Percentiles rank a stretch among this genome's conserved stretches.
Evolutionary conservation across 2,888 invertebrate species (phyloP).

Genomic region (Agonopterix heracliana): DNA sequence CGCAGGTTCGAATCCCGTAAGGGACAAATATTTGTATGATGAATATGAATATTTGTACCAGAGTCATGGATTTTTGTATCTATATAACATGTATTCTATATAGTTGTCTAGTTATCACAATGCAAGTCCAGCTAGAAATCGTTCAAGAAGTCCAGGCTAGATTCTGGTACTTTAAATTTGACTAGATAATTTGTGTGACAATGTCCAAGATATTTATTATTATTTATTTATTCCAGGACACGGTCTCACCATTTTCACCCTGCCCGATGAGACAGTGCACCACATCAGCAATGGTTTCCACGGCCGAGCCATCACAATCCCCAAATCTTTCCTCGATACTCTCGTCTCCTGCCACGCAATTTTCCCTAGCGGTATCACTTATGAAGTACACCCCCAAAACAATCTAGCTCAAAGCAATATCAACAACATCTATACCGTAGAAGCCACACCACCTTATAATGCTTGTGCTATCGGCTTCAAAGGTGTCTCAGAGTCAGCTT

Average conservation of each 20-base stretch:
- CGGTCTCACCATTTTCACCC: conserved; percentile 21
- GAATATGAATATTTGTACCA: no score
- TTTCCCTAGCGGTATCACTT: conserved; percentile 30
- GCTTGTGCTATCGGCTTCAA: conserved; percentile 30
- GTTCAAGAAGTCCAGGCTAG: no score
- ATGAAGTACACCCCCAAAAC: conserved; percentile 32
- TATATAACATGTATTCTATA: no score
- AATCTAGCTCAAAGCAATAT: conserved; percentile 20
- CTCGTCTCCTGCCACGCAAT: conserved; percentile 33
- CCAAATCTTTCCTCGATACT: conserved; percentile 27
- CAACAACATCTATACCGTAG: conserved; percentile 8
- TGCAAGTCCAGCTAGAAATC: no score
- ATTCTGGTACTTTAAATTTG: no score
- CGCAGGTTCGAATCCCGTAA: no score
- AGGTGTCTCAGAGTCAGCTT: conserved; percentile 21
- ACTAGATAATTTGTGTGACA: no score
- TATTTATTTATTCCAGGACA: conserved; percentile 22
- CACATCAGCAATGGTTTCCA: conserved; percentile 27
- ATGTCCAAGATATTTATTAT: no score
- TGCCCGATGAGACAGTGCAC: conserved; percentile 24
- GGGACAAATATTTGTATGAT: no score
- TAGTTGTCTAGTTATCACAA: no score
- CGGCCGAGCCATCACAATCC: conserved; percentile 27
- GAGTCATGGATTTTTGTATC: no score
- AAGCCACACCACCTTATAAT: conserved; percentile 24